Base-by-base conservation (phyloP, 2,888 invertebrate genomes). In the Aleiodes testaceus region DNA sequence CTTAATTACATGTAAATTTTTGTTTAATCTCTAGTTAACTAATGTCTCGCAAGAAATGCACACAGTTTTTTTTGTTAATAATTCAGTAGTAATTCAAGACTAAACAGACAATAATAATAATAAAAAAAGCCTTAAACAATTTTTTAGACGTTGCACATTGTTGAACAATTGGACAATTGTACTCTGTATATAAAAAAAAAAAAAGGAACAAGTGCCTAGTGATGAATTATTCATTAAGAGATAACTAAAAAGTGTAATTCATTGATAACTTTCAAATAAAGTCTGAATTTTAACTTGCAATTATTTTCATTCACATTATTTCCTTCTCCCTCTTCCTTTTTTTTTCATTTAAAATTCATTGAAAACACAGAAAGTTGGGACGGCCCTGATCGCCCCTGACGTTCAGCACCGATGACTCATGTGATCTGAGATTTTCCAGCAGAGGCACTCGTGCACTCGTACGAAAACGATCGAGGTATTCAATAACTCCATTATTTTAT, bases 141-240 rank as follows among this genome's bases (percentile, higher is more conserved):
- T 55, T 55, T 55, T 26, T 12, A 30, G 36, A 36, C 7, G 36
- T 36, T 36, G 7, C 5, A 55, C 12, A 59, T 42, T 59, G 14
- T 42, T 14, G 0, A 14, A 59, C 11, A 53, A 26, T 26, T 30
- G 36, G 26, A 22, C 26, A 30, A n/a, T 6, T 55, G 5, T 80
- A 74, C 77, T 75, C 78, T 79, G 81, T 84, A 84, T 71, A 83
- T 81, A 82, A n/a, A n/a, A n/a, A n/a, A 74, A 77, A 80, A 76
- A 78, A 79, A 78, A 79, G 36, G 2, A 36, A 36, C 36, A 36
- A 74, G 83, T 84, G 84, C 84, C 83, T 84, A 79, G 77, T 74
- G 77, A 65, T 20, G 11, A 72, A 72, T 78, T 80, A 83, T 81
- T 80, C 82, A 81, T 84, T 81, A 79, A 75, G 72, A 76, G 74